phyloP scores from a whole-genome alignment of 2,113 vertebrate genomes.

The Oreochromis aureus region DNA sequence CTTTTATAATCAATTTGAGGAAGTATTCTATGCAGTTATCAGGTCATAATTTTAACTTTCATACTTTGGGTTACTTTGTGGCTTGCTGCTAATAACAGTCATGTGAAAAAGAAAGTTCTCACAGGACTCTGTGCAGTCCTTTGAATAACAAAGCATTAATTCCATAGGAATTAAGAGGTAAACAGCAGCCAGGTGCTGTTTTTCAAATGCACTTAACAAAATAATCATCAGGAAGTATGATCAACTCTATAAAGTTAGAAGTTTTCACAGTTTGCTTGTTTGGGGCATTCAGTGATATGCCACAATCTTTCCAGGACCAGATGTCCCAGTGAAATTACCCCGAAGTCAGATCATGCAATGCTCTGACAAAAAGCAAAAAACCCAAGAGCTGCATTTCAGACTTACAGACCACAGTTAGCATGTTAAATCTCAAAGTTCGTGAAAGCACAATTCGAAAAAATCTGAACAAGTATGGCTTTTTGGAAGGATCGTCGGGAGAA shows the following conservation, averaged over 20 bases:
- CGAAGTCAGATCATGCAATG: rapidly evolving
- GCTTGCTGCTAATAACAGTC: not conserved
- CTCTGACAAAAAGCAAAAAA: not conserved
- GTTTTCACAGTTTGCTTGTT: not conserved
- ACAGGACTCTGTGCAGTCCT: not conserved
- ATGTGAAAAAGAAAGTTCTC: not conserved
- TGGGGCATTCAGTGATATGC: not conserved
- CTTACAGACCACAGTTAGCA: not conserved
- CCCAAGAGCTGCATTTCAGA: not conserved
- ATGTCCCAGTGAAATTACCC: not conserved
- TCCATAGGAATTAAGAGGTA: not conserved
- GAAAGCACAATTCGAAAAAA: not conserved
- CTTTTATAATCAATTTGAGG: not conserved
- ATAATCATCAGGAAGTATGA: not conserved
- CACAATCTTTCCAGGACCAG: not conserved
- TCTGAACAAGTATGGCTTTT: not conserved
- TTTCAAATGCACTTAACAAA: not conserved
- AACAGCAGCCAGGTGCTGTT: not conserved
- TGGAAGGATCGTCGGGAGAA: not conserved
- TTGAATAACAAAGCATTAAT: not conserved
- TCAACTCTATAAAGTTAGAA: not conserved
- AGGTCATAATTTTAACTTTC: not conserved
- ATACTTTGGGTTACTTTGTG: not conserved
- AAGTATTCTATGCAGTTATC: not conserved
- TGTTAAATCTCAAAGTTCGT: not conserved